Conservation (phyloP, 2,888 invertebrate species). For the Hecatera dysodea region DNA sequence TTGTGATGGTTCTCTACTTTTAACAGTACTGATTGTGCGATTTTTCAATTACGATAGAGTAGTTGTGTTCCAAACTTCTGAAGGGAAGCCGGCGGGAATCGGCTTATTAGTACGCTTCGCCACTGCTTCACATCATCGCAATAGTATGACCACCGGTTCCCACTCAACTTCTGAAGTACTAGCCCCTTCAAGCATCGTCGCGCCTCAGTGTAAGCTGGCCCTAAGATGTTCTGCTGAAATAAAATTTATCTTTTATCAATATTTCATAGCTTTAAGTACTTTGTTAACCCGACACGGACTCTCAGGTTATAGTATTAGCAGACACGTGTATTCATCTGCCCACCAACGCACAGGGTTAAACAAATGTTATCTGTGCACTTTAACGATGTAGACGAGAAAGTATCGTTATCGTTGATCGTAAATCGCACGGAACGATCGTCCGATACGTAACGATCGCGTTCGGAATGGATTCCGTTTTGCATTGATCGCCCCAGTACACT, state of each 20-base stretch:
- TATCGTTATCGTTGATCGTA: constrained; percentile 77
- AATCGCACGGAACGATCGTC: constrained; percentile 75
- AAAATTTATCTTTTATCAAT: neutral
- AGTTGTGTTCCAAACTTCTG: no score
- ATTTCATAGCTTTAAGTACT: neutral
- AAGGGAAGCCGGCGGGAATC: no score
- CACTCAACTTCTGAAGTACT: neutral
- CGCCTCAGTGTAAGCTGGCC: neutral
- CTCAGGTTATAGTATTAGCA: constrained; percentile 7
- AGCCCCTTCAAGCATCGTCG: neutral
- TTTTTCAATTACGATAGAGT: no score
- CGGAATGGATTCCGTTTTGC: constrained; percentile 68
- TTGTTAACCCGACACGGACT: neutral
- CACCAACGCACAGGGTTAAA: constrained; percentile 56
- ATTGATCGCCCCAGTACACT: constrained; percentile 66
- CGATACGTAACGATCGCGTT: constrained; percentile 66
- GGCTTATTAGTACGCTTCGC: no score
- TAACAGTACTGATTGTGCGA: no score
- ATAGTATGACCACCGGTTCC: no score
- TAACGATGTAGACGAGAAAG: constrained; percentile 77
- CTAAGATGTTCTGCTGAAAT: neutral
- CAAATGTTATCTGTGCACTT: constrained; percentile 73
- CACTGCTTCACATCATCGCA: no score
- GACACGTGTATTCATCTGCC: constrained; percentile 42
- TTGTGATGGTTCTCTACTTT: no score